phyloP scores from a whole-genome alignment of 2,888 invertebrate genomes.

The Trisateles emortualis region DNA sequence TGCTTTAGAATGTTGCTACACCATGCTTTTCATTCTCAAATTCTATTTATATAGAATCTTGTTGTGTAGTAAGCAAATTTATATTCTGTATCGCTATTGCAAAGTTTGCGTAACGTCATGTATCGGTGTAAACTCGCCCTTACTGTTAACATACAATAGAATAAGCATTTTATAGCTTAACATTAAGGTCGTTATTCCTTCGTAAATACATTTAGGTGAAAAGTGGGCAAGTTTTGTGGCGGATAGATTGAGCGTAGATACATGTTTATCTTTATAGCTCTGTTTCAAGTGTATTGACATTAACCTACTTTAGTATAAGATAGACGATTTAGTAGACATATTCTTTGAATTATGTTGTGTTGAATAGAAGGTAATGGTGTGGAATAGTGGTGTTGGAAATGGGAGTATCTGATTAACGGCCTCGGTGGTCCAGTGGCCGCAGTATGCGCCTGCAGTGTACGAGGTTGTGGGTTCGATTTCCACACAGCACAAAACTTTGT shows the following conservation, averaged over 20 bases:
- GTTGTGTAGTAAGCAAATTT: too few species aligned
- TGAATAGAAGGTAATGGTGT: background rate
- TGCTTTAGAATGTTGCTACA: too few species aligned
- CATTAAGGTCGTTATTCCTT: conserved; percentile 32
- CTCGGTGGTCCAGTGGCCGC: too few species aligned
- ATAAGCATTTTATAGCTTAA: conserved; percentile 25
- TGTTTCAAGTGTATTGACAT: conserved; percentile 15
- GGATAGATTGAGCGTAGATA: conserved; percentile 14
- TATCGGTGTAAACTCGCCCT: too few species aligned
- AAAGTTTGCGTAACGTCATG: too few species aligned
- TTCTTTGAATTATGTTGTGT: background rate
- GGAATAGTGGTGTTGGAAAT: background rate
- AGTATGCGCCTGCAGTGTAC: too few species aligned
- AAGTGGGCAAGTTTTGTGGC: conserved; percentile 22
- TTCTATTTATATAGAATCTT: too few species aligned
- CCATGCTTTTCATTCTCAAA: too few species aligned
- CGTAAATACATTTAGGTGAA: conserved; percentile 19
- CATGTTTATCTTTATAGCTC: conserved; percentile 19
- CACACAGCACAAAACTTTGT: too few species aligned
- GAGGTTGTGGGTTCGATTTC: too few species aligned
- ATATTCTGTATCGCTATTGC: too few species aligned
- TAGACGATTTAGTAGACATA: background rate
- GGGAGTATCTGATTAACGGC: too few species aligned
- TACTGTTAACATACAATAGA: conserved; percentile 1
- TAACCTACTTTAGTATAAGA: conserved; percentile 13